A percentile compares a stretch with the other conserved stretches of the same genome.
Evolutionary conservation across 92 coral and sea anemone genomes (phyloP).

Genomic region (Parazoanthus swiftii): DNA sequence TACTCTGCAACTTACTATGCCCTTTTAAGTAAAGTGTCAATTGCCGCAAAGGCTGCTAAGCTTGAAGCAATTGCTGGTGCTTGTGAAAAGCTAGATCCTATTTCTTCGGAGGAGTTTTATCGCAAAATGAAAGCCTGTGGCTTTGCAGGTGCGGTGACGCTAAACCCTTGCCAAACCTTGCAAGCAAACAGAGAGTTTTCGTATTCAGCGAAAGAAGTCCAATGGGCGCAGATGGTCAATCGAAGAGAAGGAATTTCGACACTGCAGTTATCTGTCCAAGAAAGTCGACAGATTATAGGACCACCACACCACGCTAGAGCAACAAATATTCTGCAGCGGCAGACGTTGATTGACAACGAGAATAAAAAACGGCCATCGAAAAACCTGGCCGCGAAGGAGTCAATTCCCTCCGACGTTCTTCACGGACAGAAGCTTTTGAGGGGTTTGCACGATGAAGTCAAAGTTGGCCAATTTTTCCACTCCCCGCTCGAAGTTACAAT

Average conservation of each 20-base stretch:
- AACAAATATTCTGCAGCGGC: constrained; percentile 19
- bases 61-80: constrained; percentile 44
- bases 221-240: constrained; percentile 29
- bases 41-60: constrained; percentile 41
- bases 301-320: constrained; percentile 36
- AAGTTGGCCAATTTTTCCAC: constrained; percentile 20
- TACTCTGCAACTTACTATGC: constrained; percentile 28
- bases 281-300: constrained; percentile 38
- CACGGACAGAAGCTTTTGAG: neutral
- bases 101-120: constrained; percentile 37
- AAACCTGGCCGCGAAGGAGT: neutral
- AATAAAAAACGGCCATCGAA: neutral
- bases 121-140: constrained; percentile 54
- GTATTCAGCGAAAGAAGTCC: constrained; percentile 19
- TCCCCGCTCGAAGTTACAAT: constrained; percentile 37
- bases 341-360: neutral
- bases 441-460: constrained; percentile 30
- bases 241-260: neutral
- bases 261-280: constrained; percentile 38
- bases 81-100: constrained; percentile 41
- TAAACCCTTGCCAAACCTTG: constrained; percentile 26
- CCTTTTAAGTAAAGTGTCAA: constrained; percentile 24
- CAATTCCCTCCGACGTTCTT: neutral
- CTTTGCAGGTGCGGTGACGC: constrained; percentile 28
- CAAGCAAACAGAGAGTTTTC: constrained; percentile 44